Conservation (phyloP, 1,140 invertebrate species). For the Dendroctonus ponderosae region DNA sequence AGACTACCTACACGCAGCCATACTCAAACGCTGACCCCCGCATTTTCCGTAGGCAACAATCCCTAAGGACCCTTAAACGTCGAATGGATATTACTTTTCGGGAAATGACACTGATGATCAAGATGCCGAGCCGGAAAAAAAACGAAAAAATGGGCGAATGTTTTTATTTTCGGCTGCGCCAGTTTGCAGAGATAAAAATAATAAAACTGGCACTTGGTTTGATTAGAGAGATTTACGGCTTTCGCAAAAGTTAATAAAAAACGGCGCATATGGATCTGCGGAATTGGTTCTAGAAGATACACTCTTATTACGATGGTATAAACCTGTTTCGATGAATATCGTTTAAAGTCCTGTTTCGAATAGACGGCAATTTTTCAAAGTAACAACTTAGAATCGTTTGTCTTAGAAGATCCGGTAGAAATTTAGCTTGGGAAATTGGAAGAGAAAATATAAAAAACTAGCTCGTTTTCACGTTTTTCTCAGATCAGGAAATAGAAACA, state of each 20-base stretch:
- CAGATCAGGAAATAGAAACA: no score
- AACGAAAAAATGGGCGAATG: conserved; percentile 3
- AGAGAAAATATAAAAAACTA: no score
- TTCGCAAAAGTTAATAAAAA: conserved; percentile 5
- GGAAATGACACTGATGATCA: conserved; percentile 15
- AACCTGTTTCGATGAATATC: no score
- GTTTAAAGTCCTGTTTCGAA: no score
- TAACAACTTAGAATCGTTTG: no score
- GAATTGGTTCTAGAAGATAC: no score
- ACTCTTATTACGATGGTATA: no score
- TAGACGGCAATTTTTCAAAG: no score
- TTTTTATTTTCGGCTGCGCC: conserved; percentile 4
- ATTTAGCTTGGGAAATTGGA: no score
- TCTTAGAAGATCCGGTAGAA: no score
- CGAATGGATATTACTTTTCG: conserved; percentile 19
- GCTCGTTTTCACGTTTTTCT: no score
- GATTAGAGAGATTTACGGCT: conserved; percentile 7
- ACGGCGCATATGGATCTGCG: neutral
- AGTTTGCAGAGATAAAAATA: conserved; percentile 3
- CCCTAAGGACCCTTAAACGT: conserved; percentile 18
- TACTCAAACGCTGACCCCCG: conserved; percentile 4
- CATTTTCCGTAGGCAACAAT: conserved; percentile 5
- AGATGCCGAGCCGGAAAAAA: conserved; percentile 15
- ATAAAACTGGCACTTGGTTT: conserved; percentile 7
- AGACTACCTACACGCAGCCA: neutral